Conservation (phyloP, 1,140 invertebrate species). For the Dendroctonus ponderosae region DNA sequence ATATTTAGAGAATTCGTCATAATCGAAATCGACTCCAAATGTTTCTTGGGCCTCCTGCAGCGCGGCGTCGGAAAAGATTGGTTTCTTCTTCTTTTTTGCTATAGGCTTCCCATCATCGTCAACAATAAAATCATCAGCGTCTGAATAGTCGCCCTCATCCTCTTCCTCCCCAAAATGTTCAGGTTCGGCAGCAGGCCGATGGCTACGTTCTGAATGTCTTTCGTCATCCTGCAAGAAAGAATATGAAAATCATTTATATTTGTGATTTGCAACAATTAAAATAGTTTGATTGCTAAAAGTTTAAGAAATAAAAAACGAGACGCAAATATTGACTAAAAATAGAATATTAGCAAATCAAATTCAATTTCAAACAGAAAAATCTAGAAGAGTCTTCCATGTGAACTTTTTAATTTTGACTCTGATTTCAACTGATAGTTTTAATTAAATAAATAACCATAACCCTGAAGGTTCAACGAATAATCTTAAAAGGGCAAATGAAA, state of each 20-base stretch:
- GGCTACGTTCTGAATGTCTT: constrained; percentile 66
- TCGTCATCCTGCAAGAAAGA: constrained; percentile 70
- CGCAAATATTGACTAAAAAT: too few relatives aligned
- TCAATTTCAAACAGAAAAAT: too few relatives aligned
- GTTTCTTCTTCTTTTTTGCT: constrained; percentile 79
- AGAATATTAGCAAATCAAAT: too few relatives aligned
- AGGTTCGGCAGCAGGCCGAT: constrained; percentile 63
- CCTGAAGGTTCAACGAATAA: too few relatives aligned
- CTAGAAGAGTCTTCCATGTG: too few relatives aligned
- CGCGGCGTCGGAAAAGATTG: constrained; percentile 87
- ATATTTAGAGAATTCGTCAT: constrained; percentile 90
- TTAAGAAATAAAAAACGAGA: background rate
- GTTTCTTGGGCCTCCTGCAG: constrained; percentile 98
- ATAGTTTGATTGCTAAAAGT: constrained; percentile 2
- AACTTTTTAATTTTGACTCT: too few relatives aligned
- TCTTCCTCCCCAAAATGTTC: constrained; percentile 74
- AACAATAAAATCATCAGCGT: constrained; percentile 96
- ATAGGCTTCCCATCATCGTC: constrained; percentile 94
- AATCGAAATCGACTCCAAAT: constrained; percentile 98
- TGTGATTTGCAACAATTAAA: constrained; percentile 7
- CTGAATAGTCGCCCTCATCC: constrained; percentile 73
- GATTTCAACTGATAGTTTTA: too few relatives aligned
- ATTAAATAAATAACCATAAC: too few relatives aligned
- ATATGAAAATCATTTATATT: background rate
- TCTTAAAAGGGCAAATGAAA: too few relatives aligned